Percentiles rank a stretch among this genome's conserved stretches.
Evolutionary conservation across 2,797 vertebrate genomes (phyloP).

Genomic region (Lutjanus campechanus): DNA sequence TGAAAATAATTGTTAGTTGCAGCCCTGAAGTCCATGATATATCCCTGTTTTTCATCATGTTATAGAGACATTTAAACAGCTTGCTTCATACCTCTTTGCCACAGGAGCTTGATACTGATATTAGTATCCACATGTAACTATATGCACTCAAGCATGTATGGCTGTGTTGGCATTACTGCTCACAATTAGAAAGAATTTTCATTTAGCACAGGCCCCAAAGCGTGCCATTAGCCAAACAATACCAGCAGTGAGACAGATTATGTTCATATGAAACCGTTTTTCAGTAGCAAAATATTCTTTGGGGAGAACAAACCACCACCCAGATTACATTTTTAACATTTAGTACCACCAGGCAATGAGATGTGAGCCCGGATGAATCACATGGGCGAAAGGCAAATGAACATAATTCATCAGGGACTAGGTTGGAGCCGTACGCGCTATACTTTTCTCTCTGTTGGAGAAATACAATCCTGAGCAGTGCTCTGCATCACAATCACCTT

Average conservation of each 20-base stretch:
- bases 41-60: background rate
- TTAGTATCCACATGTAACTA: too few relatives aligned
- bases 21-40: background rate
- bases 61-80: background rate
- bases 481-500: constrained; percentile 54
- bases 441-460: constrained; percentile 22
- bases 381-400: background rate
- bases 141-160: too few relatives aligned
- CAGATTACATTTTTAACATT: background rate
- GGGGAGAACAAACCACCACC: background rate
- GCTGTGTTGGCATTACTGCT: background rate
- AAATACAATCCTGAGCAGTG: constrained; percentile 34
- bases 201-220: background rate
- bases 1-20: too few relatives aligned
- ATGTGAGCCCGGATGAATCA: constrained; percentile 1
- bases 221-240: constrained; percentile 11
- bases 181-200: constrained; percentile 18
- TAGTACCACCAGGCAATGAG: background rate
- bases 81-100: background rate
- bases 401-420: background rate
- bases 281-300: background rate
- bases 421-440: background rate
- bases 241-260: background rate
- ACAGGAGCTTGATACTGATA: background rate
- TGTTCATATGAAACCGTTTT: background rate